Conservation (phyloP, 2,888 invertebrate genomes). For the Chymomyza fuscimana region DNA sequence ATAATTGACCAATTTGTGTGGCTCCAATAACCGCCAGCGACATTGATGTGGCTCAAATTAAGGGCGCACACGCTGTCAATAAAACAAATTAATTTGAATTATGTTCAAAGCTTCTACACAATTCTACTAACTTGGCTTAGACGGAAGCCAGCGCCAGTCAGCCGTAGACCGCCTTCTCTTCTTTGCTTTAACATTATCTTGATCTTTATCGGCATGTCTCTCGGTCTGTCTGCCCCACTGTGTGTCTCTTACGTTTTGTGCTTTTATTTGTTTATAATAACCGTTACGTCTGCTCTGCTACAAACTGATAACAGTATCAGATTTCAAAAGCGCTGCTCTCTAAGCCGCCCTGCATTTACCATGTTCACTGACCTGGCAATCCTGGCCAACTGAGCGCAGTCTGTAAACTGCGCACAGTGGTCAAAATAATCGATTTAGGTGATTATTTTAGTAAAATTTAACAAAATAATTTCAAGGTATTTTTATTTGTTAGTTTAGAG, state of each 20-base stretch:
- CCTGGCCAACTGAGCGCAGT: background rate
- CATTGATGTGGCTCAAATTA: slow-evolving; percentile 35
- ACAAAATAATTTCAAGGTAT: too few relatives aligned
- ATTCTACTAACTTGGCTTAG: slow-evolving; percentile 2
- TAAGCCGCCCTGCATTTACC: slow-evolving; percentile 36
- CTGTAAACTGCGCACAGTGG: too few relatives aligned
- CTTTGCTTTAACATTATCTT: background rate
- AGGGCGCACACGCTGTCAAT: slow-evolving; percentile 72
- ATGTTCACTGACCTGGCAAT: slow-evolving; percentile 74
- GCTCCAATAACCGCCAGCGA: slow-evolving; percentile 26
- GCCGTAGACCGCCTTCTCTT: background rate
- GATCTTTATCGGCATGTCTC: background rate
- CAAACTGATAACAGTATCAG: slow-evolving; percentile 70
- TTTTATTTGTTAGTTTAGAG: too few relatives aligned
- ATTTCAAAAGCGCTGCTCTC: slow-evolving; percentile 60
- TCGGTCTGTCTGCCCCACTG: slow-evolving; percentile 12
- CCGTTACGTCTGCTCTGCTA: slow-evolving; percentile 60
- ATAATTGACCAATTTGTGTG: slow-evolving; percentile 71
- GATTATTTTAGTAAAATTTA: too few relatives aligned
- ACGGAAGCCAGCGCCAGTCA: slow-evolving; percentile 2
- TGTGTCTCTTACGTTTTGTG: slow-evolving; percentile 54
- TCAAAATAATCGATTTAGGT: too few relatives aligned
- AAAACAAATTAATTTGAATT: slow-evolving; percentile 76
- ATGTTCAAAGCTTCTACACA: slow-evolving; percentile 60
- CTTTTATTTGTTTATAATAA: slow-evolving; percentile 76